Conservation (phyloP, 2,888 invertebrate genomes). For the Ichneumoninae sp. region DNA sequence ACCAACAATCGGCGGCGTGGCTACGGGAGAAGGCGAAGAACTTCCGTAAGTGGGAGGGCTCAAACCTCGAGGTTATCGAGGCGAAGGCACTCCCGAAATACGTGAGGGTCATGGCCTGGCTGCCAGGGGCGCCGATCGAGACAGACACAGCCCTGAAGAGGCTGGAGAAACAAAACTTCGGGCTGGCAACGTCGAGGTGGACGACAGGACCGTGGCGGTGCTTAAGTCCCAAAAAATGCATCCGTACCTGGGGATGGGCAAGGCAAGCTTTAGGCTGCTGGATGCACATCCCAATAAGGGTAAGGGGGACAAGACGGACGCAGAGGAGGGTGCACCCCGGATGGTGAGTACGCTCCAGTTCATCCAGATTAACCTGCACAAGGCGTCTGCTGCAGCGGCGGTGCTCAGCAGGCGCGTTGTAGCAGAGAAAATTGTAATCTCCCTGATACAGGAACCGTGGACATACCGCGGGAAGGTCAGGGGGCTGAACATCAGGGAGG, state of each 20-base stretch:
- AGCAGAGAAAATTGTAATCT: too few relatives aligned
- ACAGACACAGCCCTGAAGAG: conserved; percentile 18
- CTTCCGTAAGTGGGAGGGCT: conserved; percentile 35
- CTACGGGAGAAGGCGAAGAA: conserved; percentile 3
- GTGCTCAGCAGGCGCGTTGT: too few relatives aligned
- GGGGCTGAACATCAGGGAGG: too few relatives aligned
- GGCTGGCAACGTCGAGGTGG: conserved; percentile 25
- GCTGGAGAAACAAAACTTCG: conserved; percentile 29
- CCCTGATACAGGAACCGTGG: too few relatives aligned
- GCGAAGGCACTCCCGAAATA: conserved; percentile 13
- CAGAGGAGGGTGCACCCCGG: neutral
- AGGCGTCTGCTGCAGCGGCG: too few relatives aligned
- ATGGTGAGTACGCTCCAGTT: neutral
- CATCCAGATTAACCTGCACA: too few relatives aligned
- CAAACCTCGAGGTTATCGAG: conserved; percentile 20
- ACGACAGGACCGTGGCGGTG: neutral
- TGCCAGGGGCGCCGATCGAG: conserved; percentile 1
- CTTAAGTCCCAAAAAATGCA: neutral
- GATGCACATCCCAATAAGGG: neutral
- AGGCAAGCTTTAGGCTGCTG: conserved; percentile 21
- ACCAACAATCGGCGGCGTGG: conserved; percentile 16
- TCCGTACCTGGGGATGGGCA: conserved; percentile 33
- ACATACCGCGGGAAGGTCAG: too few relatives aligned
- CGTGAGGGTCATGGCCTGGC: conserved; percentile 20
- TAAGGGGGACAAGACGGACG: neutral